phyloP scores from a whole-genome alignment of 2,113 vertebrate genomes.

The Pica pica region DNA sequence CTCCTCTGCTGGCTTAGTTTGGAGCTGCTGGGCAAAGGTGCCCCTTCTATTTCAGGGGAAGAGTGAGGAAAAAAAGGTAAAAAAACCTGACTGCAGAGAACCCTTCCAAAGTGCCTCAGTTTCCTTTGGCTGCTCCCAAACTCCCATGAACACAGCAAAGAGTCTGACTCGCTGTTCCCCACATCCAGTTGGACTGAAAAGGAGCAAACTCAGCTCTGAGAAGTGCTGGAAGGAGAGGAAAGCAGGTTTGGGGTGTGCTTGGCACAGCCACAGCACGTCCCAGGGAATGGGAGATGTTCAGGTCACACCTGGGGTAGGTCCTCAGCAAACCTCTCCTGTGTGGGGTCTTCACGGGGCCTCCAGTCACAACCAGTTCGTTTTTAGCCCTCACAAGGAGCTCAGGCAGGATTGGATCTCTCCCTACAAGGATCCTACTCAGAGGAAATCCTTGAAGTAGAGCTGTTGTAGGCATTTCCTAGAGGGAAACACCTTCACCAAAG shows the following conservation, averaged over 20 bases:
- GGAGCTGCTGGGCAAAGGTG: background rate
- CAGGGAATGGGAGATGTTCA: background rate
- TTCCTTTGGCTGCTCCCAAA: background rate
- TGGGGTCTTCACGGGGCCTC: background rate
- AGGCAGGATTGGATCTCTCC: background rate
- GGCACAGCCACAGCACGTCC: background rate
- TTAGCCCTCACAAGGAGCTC: background rate
- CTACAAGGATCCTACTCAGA: background rate
- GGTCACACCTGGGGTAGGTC: background rate
- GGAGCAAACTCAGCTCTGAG: background rate
- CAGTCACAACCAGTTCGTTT: background rate
- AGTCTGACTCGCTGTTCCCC: background rate
- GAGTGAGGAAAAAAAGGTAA: background rate
- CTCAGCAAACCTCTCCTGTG: background rate
- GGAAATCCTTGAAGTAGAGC: background rate
- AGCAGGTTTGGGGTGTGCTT: background rate
- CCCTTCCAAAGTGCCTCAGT: background rate
- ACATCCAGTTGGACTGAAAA: background rate
- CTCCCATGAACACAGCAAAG: background rate
- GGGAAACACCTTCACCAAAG: background rate
- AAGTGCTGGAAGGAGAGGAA: background rate
- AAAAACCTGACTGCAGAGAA: background rate
- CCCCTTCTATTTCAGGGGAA: background rate
- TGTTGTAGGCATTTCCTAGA: fast-evolving
- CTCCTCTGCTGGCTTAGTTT: background rate